A percentile compares a stretch with the other conserved stretches of the same genome.
Conservation (phyloP, 2,888 invertebrate genomes). For the Meta bourneti region DNA sequence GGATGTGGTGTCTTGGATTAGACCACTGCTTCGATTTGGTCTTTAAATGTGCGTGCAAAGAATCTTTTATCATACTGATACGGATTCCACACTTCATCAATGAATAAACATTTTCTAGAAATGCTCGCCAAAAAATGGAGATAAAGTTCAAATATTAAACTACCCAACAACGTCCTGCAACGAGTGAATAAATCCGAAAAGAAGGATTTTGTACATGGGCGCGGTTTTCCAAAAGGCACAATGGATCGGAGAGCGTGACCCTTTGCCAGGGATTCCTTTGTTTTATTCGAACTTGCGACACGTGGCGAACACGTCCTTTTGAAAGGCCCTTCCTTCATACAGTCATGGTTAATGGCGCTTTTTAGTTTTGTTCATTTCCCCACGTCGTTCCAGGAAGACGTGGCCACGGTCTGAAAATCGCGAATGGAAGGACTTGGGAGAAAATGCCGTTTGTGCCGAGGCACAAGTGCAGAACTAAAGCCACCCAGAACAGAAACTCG, state of each 20-base stretch:
- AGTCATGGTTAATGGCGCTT: constrained; percentile 11
- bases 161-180: not conserved
- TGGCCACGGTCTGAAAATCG: constrained; percentile 56
- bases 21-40: too few relatives aligned
- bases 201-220: constrained; percentile 52
- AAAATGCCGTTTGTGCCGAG: constrained; percentile 13
- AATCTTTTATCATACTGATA: too few relatives aligned
- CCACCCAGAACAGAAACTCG: not conserved
- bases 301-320: constrained; percentile 44
- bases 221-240: constrained; percentile 44
- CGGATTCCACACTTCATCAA: too few relatives aligned
- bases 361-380: constrained; percentile 21
- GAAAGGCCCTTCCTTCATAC: not conserved
- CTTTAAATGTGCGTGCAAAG: too few relatives aligned
- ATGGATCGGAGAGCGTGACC: constrained; percentile 44
- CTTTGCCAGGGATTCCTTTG: constrained; percentile 19
- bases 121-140: constrained; percentile 27
- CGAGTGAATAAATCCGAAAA: constrained; percentile 31
- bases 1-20: too few relatives aligned
- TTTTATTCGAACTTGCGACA: constrained; percentile 48
- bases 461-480: constrained; percentile 7
- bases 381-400: not conserved
- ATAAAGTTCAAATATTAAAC: not conserved
- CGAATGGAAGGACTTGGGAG: constrained; percentile 4
- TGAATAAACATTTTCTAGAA: not conserved